Evolutionary conservation across 2,113 vertebrate species (phyloP), one percentile per base, ranked within the genome.

Genomic region (Ardeotis arabs): DNA sequence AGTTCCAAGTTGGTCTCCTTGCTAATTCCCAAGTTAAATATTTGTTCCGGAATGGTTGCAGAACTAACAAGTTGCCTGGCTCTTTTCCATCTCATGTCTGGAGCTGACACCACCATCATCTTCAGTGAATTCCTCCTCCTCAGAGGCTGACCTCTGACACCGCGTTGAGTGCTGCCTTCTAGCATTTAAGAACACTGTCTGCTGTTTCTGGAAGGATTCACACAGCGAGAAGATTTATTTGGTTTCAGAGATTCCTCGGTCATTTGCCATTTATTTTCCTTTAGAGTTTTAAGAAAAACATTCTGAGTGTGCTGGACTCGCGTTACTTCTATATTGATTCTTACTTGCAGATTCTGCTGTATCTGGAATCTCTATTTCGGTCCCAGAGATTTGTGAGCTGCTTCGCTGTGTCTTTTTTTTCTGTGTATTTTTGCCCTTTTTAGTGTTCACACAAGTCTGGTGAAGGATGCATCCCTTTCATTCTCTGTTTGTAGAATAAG

Each of bases 31-130:
- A 1, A 67, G 64, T 52, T 50, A 7, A 87, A 11, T 68, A 52
- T 84, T 84, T 84, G 89, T 24, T 95, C 86, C 82, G 4, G 35
- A 50, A 33, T 0, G 66, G 41, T 18, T 84, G 84, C 84, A 79
- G 70, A 27, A 12, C 79, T 86, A 41, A 63, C 72, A 50, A 9
- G 72, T 77, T 77, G 35, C 67, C 93, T 94, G 91, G 93, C 62
- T 49, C 47, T 33, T 89, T 68, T 68, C 89, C 93, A 67, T 15
- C 31, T 59, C n/a, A 0, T 76, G 63, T 81, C 70, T 70, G 87
- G 69, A 84, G 89, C 92, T 97, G 93, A 81, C 89, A 93, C 90
- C 86, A 55, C 73, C 29, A 6, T 50, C 66, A 53, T 76, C 95
- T 58, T 33, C 37, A 31, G 86, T 3, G 41, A 83, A 44, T 87